These are phyloP conservation scores for Perca flavescens DNA, from an alignment of 2,113 vertebrate genomes.

Conservation along the genomic window DNA sequence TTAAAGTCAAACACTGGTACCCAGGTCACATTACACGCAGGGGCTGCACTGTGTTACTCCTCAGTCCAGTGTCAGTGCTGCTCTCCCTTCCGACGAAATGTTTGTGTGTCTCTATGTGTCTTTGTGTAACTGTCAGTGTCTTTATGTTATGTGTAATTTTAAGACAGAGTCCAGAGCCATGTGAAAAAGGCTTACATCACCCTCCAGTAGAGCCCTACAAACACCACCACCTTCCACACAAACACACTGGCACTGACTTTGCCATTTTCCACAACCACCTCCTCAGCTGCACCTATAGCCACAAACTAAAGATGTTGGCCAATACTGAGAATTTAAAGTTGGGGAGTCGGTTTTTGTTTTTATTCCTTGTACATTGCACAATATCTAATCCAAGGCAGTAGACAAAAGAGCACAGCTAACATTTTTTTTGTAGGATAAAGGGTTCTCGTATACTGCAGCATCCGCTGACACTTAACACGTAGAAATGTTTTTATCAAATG, in stretches of 20 bases:
- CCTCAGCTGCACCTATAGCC: not conserved
- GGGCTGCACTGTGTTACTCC: slow-evolving; percentile 38
- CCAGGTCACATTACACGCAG: slow-evolving; percentile 22
- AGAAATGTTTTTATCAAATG: slow-evolving; percentile 7
- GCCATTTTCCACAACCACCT: slow-evolving; percentile 28
- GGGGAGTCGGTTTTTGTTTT: not conserved
- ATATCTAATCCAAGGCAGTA: slow-evolving; percentile 4
- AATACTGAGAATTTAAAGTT: not conserved
- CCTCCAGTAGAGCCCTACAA: slow-evolving; percentile 5
- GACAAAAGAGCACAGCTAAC: slow-evolving; percentile 34
- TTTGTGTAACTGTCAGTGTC: slow-evolving; percentile 50
- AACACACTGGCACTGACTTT: slow-evolving; percentile 4
- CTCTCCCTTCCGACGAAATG: slow-evolving; percentile 19
- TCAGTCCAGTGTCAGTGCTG: slow-evolving; percentile 22
- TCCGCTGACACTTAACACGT: slow-evolving; percentile 10
- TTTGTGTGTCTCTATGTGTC: slow-evolving; percentile 40
- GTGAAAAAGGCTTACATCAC: slow-evolving; percentile 28
- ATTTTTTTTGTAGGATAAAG: slow-evolving; percentile 36
- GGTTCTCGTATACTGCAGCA: not conserved
- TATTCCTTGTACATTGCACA: not conserved
- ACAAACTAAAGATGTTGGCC: not conserved
- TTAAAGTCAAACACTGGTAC: slow-evolving; percentile 43
- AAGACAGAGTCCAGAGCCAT: slow-evolving; percentile 61
- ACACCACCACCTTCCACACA: slow-evolving; percentile 16
- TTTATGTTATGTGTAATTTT: slow-evolving; percentile 48